Conservation (phyloP, 2,113 vertebrate genomes). For the Speoplatyrhinus poulsoni region DNA sequence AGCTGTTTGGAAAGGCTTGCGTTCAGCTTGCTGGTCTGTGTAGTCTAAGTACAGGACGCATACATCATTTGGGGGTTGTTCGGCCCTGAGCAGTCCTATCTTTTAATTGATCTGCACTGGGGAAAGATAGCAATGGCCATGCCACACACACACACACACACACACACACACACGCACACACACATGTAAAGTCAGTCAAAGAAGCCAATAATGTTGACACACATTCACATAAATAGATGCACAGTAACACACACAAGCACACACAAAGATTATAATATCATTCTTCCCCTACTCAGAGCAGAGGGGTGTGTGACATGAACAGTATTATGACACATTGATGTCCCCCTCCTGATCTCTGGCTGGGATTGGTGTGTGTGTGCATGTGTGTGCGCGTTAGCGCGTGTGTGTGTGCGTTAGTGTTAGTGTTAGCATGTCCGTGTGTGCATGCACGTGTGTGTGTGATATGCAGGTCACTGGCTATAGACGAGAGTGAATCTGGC, state of each 20-base stretch:
- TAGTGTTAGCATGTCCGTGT: background rate
- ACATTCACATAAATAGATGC: background rate
- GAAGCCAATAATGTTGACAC: background rate
- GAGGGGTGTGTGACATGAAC: conserved; percentile 45
- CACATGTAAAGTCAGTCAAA: too few relatives aligned
- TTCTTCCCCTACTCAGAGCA: conserved; percentile 45
- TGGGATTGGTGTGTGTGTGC: conserved; percentile 27
- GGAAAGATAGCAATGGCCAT: conserved; percentile 24
- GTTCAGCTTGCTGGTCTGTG: background rate
- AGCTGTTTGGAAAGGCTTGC: background rate
- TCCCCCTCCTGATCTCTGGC: conserved; percentile 48
- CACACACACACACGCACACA: background rate
- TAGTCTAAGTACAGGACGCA: conserved; percentile 9
- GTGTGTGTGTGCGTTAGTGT: conserved; percentile 18
- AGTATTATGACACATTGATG: conserved; percentile 14
- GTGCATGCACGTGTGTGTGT: conserved; percentile 18
- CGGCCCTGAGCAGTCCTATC: conserved; percentile 44
- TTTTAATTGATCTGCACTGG: conserved; percentile 58
- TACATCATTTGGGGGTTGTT: conserved; percentile 14
- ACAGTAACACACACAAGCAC: conserved; percentile 3
- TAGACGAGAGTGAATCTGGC: conserved; percentile 57
- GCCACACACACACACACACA: conserved; percentile 2
- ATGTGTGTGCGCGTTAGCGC: too few relatives aligned
- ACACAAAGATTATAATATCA: conserved; percentile 46
- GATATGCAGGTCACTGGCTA: conserved; percentile 64